Base-by-base conservation (phyloP, 2,888 invertebrate genomes). In the Stictocephala bisonia region DNA sequence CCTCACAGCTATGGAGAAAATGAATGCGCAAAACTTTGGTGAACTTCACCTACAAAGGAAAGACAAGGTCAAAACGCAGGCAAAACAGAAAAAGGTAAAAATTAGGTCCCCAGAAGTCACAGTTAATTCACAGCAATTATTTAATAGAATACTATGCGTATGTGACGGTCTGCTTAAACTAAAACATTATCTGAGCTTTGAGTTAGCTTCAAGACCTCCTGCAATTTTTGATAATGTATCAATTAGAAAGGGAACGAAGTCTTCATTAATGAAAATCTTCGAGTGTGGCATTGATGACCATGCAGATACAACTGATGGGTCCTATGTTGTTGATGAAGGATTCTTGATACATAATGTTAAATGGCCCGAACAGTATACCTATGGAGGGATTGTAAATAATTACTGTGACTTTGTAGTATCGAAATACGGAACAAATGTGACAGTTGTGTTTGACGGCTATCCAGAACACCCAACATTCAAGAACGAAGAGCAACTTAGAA, bases 91-190 rank as follows among this genome's bases (percentile, higher is more conserved):
- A 67, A 68, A 2, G 26, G 48, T n/a, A 68, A 48, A 26, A 26
- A 13, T 50, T 0, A 24, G 29, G 48, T 50, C 50, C 13, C 44
- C 26, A 26, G 26, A 68, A 18, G n/a, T 50, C n/a, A n/a, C n/a
- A n/a, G n/a, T n/a, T n/a, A n/a, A n/a, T n/a, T n/a, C n/a, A n/a
- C n/a, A n/a, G n/a, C n/a, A n/a, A n/a, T n/a, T n/a, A n/a, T n/a
- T n/a, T 9, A 44, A 44, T 50, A 3, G 48, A n/a, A 68, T 68
- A 2, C n/a, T 68, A 6, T 68, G 68, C 48, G 48, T 67, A 3
- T 68, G 50, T 50, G 68, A 68, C 24, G 48, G 68, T 9, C 50
- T 48, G 3, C 2, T 1, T 24, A 48, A 68, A 50, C 27, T 68
- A 15, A 68, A 68, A 50, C 4, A 6, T 1, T 68, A 68, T 24